Evolutionary conservation across 2,888 invertebrate genomes (phyloP).

Genomic region (Drosophila paranaensis): DNA sequence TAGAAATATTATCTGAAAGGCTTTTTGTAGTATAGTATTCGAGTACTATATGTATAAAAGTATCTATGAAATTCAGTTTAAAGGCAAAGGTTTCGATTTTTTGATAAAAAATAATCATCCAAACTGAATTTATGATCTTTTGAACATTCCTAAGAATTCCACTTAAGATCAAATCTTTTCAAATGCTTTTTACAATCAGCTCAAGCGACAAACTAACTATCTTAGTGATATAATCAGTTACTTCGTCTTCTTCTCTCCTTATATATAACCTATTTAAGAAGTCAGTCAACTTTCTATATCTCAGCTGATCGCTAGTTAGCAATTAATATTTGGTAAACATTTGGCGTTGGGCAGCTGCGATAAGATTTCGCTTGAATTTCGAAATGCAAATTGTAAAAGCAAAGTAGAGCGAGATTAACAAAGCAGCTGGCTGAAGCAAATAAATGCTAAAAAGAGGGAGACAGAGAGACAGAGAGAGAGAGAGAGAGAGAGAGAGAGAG

Average conservation of each 20-base stretch:
- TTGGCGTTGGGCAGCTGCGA: constrained; percentile 11
- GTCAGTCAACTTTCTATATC: constrained; percentile 37
- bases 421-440: constrained; percentile 31
- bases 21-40: no score
- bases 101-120: no score
- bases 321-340: constrained; percentile 24
- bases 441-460: constrained; percentile 13
- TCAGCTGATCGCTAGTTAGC: constrained; percentile 38
- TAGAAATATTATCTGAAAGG: background rate
- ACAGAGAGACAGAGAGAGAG: background rate
- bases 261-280: constrained; percentile 9
- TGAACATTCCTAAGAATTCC: no score
- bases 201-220: background rate
- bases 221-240: background rate
- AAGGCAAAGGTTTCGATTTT: no score
- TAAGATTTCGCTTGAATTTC: constrained; percentile 40
- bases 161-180: background rate
- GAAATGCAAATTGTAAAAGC: constrained; percentile 46
- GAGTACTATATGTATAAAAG: no score
- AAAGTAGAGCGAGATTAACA: constrained; percentile 47
- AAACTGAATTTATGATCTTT: no score
- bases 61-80: no score
- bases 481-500: background rate
- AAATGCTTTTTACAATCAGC: background rate
- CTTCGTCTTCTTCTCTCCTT: background rate